Base-by-base conservation (phyloP, 2,113 vertebrate species). In the Tichodroma muraria region DNA sequence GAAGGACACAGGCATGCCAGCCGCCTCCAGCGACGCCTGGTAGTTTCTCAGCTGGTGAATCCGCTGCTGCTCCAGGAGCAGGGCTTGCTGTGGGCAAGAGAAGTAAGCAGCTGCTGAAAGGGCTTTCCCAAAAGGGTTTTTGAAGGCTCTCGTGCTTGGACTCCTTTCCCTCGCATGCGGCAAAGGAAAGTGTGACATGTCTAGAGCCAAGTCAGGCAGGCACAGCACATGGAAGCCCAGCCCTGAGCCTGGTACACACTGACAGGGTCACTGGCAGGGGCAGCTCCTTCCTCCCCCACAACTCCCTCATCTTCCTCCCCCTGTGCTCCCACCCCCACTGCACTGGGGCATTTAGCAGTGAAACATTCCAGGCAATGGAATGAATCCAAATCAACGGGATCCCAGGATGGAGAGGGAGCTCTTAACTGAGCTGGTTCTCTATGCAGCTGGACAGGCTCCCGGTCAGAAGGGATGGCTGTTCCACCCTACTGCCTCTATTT, bases 1-100 rank as follows among this genome's bases (percentile, higher is more conserved):
- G 0, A 99, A 98, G 56, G 97, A 98, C 73, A 98, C 98, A 0
- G 99, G 98, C 87, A 99, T 96, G 31, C 99, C 99, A 0, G 98
- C 98, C 0, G 99, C 99, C 96, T 99, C 99, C 98, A 99, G 98
- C 1, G 99, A 99, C 0, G 99, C 99, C 94, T 99, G 98, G 97
- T 99, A 99, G 97, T 98, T 99, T 95, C 99, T 98, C 97, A 99
- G 97, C 97, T 99, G 99, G 96, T 99, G 99, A 85, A 99, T 99
- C 49, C 99, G 97, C 94, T 99, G 99, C 97, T 99, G 99, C 94
- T 99, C 99, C 94, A 99, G 96, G 31, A 99, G 97, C 53, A 99
- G 96, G 27, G 99, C 98, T 98, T 99, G 99, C 99, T 99, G 98
- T 45, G 82, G 76, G 61, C 44, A 54, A 28, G 49, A 80, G 17